Base-by-base conservation (phyloP, 2,888 invertebrate genomes). In the Rhyacophila evoluta region DNA sequence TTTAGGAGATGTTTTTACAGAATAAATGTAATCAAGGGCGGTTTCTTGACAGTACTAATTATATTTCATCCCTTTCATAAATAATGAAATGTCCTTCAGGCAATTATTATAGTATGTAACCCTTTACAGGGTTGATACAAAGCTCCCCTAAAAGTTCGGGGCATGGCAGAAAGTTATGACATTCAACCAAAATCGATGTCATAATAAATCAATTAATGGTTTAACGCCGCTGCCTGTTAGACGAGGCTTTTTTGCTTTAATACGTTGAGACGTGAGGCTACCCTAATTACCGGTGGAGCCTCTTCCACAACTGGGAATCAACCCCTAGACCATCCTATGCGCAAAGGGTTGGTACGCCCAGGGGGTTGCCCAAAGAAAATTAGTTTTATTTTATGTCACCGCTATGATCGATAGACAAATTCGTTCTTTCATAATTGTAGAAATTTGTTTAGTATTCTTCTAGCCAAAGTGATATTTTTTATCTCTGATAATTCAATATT, bases 151-250 rank as follows among this genome's bases (percentile, higher is more conserved):
- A 69, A 72, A 75, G 75, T 72, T 72, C 68, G 41, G 39, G 70
- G 75, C 72, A 19, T 73, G 75, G 67, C 70, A 74, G 36, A 72
- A 80, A 82, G 80, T 82, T 82, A 79, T 82, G 82, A 81, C 81
- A 79, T 79, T 37, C 80, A 73, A 81, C 79, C 79, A 80, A 81
- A 79, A 82, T 82, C 80, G 80, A 79, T 80, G 79, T 82, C 79
- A 79, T 79, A 82, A 82, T 82, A 82, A 82, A 82, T 82, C 82
- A 82, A 82, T 82, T 82, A 82, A 80, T 81, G 79, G 81, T 72
- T 75, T 75, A 72, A 55, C 69, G 55, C 70, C 27, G 36, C 37
- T 72, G 73, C 72, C 78, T 28, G 28, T 70, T 75, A 41, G 41
- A 55, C 55, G 55, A 55, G 76, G 39, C 78, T 78, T 81, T 81